Evolutionary conservation across 2,113 vertebrate species (phyloP).

Genomic region (Oreochromis niloticus): DNA sequence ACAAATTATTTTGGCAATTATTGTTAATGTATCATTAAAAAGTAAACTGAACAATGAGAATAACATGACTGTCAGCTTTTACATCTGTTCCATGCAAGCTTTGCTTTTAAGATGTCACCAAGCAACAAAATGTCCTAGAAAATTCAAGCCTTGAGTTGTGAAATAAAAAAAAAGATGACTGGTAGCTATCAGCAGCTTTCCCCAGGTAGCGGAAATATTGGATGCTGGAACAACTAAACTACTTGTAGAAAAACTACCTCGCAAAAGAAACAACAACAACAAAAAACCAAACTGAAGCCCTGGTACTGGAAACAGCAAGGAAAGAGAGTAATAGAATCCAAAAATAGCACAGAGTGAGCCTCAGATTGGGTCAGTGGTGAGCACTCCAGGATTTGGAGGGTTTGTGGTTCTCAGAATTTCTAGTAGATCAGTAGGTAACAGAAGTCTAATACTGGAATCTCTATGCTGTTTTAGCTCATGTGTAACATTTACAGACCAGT

Average conservation of each 20-base stretch:
- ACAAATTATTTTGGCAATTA: neutral
- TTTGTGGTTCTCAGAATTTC: neutral
- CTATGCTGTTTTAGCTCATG: neutral
- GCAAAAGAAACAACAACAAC: neutral
- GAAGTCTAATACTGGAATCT: neutral
- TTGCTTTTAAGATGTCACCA: neutral
- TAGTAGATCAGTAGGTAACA: neutral
- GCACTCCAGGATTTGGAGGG: neutral
- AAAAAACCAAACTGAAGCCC: neutral
- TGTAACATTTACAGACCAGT: neutral
- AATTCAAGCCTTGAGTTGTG: neutral
- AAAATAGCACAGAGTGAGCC: neutral
- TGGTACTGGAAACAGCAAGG: neutral
- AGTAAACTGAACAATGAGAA: neutral
- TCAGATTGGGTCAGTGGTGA: neutral
- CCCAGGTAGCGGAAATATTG: neutral
- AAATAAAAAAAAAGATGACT: neutral
- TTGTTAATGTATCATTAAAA: neutral
- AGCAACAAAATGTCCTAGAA: accelerated
- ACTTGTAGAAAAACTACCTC: neutral
- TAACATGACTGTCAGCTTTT: neutral
- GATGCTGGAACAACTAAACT: neutral
- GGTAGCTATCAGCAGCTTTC: neutral
- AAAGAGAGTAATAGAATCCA: neutral
- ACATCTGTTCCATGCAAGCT: neutral